These are phyloP conservation scores for Autographa gamma DNA, from an alignment of 2,888 invertebrate species.

Conservation along the genomic window DNA sequence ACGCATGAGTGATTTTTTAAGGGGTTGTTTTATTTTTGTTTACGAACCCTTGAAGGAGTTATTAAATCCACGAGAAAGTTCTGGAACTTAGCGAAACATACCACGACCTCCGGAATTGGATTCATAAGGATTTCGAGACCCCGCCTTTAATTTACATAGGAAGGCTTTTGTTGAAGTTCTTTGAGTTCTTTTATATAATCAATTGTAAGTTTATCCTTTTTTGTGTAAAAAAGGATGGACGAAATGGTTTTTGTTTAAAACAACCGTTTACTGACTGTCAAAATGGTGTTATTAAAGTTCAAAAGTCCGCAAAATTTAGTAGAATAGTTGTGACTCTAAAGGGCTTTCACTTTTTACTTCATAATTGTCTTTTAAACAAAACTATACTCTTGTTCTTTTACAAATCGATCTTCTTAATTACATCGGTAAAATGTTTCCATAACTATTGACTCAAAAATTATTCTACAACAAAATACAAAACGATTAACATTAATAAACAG, in stretches of 20 bases:
- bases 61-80: constrained; percentile 13
- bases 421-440: neutral
- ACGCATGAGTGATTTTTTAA: neutral
- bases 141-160: constrained; percentile 52
- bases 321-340: too few species aligned
- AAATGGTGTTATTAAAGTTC: neutral
- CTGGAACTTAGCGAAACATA: constrained; percentile 40
- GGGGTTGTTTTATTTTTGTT: neutral
- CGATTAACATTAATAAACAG: constrained; percentile 7
- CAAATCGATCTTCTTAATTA: neutral
- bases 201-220: constrained; percentile 36
- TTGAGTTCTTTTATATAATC: constrained; percentile 37
- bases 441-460: neutral
- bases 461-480: neutral
- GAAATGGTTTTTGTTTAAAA: neutral
- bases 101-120: constrained; percentile 46
- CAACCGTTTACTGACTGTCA: neutral
- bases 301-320: too few species aligned
- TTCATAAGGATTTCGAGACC: constrained; percentile 46
- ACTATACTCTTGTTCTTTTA: too few species aligned
- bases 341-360: neutral
- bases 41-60: constrained; percentile 12
- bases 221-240: constrained; percentile 9
- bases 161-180: constrained; percentile 52
- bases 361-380: neutral